These are phyloP conservation scores for Dioctria linearis DNA, from an alignment of 2,888 invertebrate genomes.

Conservation along the genomic window DNA sequence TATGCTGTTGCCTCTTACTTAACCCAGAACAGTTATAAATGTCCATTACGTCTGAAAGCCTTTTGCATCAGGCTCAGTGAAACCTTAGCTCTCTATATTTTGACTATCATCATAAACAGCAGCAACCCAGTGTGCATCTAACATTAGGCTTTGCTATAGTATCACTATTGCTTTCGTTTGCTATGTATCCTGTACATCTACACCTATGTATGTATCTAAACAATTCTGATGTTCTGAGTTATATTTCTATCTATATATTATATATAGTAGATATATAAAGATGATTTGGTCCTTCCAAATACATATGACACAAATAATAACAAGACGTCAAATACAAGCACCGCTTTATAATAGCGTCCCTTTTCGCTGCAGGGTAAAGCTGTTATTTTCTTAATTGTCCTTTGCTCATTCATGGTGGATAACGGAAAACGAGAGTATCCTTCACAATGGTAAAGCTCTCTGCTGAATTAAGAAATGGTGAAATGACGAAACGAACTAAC, in stretches of 20 bases:
- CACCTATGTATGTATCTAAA: no score
- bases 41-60: background rate
- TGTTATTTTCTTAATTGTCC: constrained; percentile 6
- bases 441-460: background rate
- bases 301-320: background rate
- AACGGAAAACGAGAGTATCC: background rate
- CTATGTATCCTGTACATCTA: no score
- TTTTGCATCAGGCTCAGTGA: background rate
- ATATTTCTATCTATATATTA: no score
- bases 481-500: background rate
- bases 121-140: background rate
- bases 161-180: no score
- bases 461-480: background rate
- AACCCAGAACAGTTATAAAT: background rate
- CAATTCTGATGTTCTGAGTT: no score
- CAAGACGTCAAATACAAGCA: background rate
- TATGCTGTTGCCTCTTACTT: background rate
- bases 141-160: no score
- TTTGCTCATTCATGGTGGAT: background rate
- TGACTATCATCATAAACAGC: background rate
- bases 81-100: background rate
- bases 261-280: no score
- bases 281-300: background rate
- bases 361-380: background rate
- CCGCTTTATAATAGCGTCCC: background rate